Evolutionary conservation across 2,113 vertebrate genomes (phyloP).

Genomic region (Chrysemys picta): DNA sequence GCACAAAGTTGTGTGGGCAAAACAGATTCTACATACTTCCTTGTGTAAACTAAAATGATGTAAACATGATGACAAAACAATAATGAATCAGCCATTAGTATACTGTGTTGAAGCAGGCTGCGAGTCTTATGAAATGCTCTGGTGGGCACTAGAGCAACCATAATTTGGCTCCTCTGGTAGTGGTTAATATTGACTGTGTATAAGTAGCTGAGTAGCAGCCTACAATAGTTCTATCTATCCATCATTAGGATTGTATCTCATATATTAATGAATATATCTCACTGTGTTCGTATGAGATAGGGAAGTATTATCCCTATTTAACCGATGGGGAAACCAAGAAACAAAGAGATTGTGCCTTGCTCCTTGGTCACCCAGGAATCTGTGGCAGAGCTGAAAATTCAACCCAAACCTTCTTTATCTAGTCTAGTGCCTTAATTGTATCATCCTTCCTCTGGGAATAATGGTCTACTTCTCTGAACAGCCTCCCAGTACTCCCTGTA

Average conservation of each 20-base stretch:
- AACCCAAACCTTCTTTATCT: neutral
- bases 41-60: too few species aligned
- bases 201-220: neutral
- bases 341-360: neutral
- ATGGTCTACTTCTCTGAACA: neutral
- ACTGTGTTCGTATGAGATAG: neutral
- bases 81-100: too few species aligned
- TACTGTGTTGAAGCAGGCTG: too few species aligned
- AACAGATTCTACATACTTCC: neutral
- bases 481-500: neutral
- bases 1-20: neutral
- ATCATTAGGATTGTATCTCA: neutral
- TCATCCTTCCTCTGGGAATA: neutral
- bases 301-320: neutral
- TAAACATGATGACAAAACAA: too few species aligned
- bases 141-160: neutral
- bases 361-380: neutral
- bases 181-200: neutral
- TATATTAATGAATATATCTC: neutral
- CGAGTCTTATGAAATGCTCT: too few species aligned
- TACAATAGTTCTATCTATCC: neutral
- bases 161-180: fast-evolving
- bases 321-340: neutral
- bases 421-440: neutral
- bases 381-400: neutral